phyloP scores from a whole-genome alignment of 2,113 vertebrate genomes.

The Picathartes gymnocephalus region DNA sequence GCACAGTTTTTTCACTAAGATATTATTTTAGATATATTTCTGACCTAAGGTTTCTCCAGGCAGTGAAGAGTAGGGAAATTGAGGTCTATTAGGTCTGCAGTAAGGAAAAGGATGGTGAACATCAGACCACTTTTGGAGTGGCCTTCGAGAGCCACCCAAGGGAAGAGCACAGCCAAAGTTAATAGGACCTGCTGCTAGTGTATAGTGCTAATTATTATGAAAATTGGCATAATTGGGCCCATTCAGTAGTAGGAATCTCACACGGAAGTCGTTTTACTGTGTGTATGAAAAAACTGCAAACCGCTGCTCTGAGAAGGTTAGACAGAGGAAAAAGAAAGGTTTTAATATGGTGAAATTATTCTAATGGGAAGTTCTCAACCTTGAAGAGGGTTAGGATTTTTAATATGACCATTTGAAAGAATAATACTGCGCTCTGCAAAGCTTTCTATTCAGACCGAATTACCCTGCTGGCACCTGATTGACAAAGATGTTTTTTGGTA shows the following conservation, averaged over 20 bases:
- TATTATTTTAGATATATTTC: neutral
- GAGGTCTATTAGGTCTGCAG: neutral
- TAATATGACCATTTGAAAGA: conserved; percentile 21
- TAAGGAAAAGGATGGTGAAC: neutral
- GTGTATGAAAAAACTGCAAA: neutral
- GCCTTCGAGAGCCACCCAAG: neutral
- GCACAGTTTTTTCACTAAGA: neutral
- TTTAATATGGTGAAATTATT: conserved; percentile 17
- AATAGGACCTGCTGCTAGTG: neutral
- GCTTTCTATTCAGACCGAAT: neutral
- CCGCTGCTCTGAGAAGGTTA: neutral
- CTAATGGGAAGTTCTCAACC: neutral
- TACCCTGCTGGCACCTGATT: neutral
- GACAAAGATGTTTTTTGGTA: neutral
- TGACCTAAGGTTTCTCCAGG: neutral
- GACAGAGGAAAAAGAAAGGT: neutral
- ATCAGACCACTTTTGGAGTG: neutral
- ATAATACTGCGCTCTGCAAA: neutral
- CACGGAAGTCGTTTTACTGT: neutral
- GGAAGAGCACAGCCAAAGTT: neutral
- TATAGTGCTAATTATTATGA: neutral
- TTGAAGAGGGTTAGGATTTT: conserved; percentile 6
- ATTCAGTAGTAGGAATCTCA: neutral
- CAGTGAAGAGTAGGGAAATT: neutral
- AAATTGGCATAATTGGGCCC: neutral